Conservation (phyloP, 2,113 vertebrate genomes). For the Dasyprocta punctata region DNA sequence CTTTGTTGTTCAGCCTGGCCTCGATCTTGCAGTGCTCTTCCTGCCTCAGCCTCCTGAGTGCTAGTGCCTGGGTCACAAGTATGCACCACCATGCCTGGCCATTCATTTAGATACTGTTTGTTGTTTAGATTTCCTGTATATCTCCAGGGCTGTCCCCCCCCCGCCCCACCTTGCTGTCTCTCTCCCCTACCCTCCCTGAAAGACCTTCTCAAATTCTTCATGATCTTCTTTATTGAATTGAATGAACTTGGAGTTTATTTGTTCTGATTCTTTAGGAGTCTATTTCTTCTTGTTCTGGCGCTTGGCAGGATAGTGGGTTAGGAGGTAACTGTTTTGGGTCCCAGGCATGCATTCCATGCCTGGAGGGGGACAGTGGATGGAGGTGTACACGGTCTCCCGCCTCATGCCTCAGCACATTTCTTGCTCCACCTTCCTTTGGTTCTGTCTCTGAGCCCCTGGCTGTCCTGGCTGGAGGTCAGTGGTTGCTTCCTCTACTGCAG, state of each 20-base stretch:
- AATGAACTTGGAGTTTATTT: constrained; percentile 11
- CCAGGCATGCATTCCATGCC: not conserved
- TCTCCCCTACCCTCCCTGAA: not conserved
- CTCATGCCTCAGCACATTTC: not conserved
- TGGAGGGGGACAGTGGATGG: fast-evolving
- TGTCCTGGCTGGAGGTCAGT: not conserved
- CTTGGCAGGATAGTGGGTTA: not conserved
- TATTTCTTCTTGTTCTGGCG: not conserved
- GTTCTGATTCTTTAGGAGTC: not conserved
- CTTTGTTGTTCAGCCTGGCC: not conserved
- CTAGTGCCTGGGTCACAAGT: not conserved
- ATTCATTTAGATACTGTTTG: not conserved
- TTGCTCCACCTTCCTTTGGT: not conserved
- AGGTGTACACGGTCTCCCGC: no score
- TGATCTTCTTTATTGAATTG: not conserved
- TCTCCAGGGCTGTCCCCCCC: not conserved
- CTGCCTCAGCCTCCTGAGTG: not conserved
- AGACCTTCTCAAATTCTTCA: not conserved
- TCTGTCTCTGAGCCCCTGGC: not conserved
- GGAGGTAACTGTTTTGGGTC: not conserved
- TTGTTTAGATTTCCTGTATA: constrained; percentile 15
- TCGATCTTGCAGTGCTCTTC: not conserved
- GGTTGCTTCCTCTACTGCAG: not conserved
- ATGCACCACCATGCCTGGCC: not conserved
- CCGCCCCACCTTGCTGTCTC: no score